These are phyloP conservation scores for Apamea monoglypha DNA, from an alignment of 2,888 invertebrate genomes.

Conservation along the genomic window DNA sequence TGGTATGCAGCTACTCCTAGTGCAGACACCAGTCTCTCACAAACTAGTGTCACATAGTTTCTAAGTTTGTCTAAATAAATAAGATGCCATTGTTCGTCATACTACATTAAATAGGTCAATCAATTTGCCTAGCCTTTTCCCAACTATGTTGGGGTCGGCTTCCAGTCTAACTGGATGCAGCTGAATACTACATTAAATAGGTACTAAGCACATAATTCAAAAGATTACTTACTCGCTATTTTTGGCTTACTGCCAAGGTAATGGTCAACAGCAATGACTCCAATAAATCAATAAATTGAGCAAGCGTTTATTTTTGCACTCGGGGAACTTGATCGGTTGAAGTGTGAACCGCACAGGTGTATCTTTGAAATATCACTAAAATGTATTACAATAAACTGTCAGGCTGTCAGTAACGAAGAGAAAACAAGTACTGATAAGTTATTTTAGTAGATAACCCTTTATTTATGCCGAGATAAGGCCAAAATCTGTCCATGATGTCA, in stretches of 20 bases:
- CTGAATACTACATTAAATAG: neutral
- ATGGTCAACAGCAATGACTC: conserved; percentile 7
- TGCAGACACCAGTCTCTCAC: neutral
- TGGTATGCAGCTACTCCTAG: neutral
- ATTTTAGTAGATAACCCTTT: conserved; percentile 78
- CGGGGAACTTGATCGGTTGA: conserved; percentile 11
- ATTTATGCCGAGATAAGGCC: conserved; percentile 73
- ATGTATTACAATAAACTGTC: conserved; percentile 56
- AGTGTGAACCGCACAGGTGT: conserved; percentile 47
- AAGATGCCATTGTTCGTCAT: neutral
- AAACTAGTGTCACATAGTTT: neutral
- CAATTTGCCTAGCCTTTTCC: no score
- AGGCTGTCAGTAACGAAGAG: conserved; percentile 69
- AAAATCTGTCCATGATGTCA: conserved; percentile 75
- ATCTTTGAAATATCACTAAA: conserved; percentile 58
- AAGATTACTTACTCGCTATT: conserved; percentile 44
- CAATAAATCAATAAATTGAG: conserved; percentile 27
- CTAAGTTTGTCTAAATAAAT: neutral
- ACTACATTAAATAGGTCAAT: neutral
- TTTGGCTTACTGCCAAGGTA: neutral
- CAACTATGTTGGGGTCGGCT: no score
- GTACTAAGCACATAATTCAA: conserved; percentile 24
- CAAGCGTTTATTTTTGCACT: conserved; percentile 1
- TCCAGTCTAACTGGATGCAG: no score
- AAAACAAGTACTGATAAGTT: conserved; percentile 78